Conservation (phyloP, 2,888 invertebrate species). For the Sthenelais limicola region DNA sequence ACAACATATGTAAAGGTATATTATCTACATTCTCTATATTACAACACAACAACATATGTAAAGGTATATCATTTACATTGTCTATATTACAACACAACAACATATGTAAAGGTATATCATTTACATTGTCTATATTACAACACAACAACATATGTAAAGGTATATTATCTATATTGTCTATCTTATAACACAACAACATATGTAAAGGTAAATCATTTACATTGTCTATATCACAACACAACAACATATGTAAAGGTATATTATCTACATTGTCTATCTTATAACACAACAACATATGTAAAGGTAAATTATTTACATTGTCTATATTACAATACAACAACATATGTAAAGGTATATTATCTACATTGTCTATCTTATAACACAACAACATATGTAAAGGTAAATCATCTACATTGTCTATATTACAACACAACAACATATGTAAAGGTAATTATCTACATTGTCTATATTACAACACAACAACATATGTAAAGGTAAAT, state of each 20-base stretch:
- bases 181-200: background rate
- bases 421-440: too few species aligned
- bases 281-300: background rate
- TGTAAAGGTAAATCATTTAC: background rate
- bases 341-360: too few species aligned
- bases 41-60: constrained; percentile 5
- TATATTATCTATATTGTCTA: background rate
- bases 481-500: too few species aligned
- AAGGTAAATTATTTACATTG: constrained; percentile 13
- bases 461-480: too few species aligned
- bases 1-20: background rate
- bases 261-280: too few species aligned
- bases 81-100: background rate
- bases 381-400: too few species aligned
- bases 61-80: too few species aligned
- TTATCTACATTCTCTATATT: too few species aligned
- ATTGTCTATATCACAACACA: background rate
- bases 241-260: background rate
- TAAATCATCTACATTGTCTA: too few species aligned
- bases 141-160: constrained; percentile 17
- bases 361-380: too few species aligned
- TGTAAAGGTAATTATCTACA: too few species aligned
- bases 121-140: background rate
- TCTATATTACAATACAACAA: too few species aligned
- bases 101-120: background rate